Evolutionary conservation across 2,888 invertebrate genomes (phyloP).

Genomic region (Eudemis profundana): DNA sequence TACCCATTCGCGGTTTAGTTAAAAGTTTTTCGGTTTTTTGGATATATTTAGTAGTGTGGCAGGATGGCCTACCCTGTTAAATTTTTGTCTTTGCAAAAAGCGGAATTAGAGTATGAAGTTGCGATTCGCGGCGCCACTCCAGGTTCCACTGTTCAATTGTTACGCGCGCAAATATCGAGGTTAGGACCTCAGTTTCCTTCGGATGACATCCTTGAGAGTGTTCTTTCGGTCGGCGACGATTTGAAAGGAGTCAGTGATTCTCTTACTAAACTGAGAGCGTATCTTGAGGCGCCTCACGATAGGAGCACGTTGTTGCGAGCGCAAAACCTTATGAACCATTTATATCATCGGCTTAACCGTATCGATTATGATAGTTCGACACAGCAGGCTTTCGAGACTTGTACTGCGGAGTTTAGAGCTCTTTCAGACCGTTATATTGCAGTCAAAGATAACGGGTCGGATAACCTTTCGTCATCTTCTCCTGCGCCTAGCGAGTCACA

Average conservation of each 20-base stretch:
- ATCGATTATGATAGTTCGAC: neutral
- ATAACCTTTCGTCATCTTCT: neutral
- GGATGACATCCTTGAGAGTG: slow-evolving; percentile 10
- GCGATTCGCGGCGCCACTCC: slow-evolving; percentile 5
- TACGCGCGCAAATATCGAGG: slow-evolving; percentile 9
- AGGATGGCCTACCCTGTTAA: slow-evolving; percentile 10
- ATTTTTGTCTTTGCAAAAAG: neutral
- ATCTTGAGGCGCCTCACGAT: neutral
- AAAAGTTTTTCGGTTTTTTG: neutral
- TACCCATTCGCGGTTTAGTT: neutral
- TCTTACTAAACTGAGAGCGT: neutral
- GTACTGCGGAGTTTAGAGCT: neutral
- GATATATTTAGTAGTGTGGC: no score
- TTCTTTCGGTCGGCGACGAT: neutral
- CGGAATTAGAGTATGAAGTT: slow-evolving; percentile 6
- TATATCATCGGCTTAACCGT: slow-evolving; percentile 11
- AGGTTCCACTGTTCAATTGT: neutral
- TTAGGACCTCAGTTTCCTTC: slow-evolving; percentile 11
- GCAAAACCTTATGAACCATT: slow-evolving; percentile 7
- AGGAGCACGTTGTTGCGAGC: slow-evolving; percentile 4
- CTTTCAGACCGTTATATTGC: neutral
- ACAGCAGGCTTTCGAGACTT: neutral
- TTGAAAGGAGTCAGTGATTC: slow-evolving; percentile 7
- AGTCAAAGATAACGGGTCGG: neutral
- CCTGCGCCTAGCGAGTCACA: neutral